Base-by-base conservation (phyloP, 1,140 invertebrate species). In the Macrosteles quadrilineatus region DNA sequence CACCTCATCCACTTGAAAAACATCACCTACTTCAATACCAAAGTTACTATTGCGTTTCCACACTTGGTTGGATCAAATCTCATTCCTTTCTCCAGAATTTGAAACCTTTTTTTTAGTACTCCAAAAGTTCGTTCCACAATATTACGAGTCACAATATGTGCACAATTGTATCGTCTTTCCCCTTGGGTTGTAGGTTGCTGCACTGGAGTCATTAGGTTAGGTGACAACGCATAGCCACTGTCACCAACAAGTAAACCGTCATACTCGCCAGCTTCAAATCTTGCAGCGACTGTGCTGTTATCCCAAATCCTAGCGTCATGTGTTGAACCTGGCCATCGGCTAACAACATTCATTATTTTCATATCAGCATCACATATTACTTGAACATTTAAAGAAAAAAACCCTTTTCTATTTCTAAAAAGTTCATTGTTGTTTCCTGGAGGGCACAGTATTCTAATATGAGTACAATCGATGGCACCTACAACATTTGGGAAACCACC, bases 81-180 rank as follows among this genome's bases (percentile, higher is more conserved):
- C n/a, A n/a, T n/a, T n/a, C n/a, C n/a, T n/a, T n/a, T n/a, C n/a
- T n/a, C n/a, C n/a, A n/a, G n/a, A 30, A 73, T 70, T 1, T 71
- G 53, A 68, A 78, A 79, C 47, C 70, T 45, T 69, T 74, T 66
- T 29, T 76, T 75, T 72, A 66, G 76, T 12, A 76, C 53, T 0
- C 76, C 77, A 72, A 77, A 76, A 4, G 27, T 31, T 25, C 77
- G 57, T 68, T 78, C 77, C 66, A 79, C 73, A 1, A 30, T 29
- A 69, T 78, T 79, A 11, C 75, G 47, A 31, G 78, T 78, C 19
- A 71, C 59, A 19, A 76, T 76, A 29, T 76, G 77, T 14, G 76
- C 66, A 19, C 69, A 67, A 62, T 78, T 78, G 55, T 77, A 78
- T 40, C 72, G 23, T 25, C 69, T 23, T 62, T 77, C 72, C 27